Percentiles rank a stretch among this genome's conserved stretches.
phyloP scores from a whole-genome alignment of 35 echinoderm and acorn worm species.

The Apostichopus parvimensis region DNA sequence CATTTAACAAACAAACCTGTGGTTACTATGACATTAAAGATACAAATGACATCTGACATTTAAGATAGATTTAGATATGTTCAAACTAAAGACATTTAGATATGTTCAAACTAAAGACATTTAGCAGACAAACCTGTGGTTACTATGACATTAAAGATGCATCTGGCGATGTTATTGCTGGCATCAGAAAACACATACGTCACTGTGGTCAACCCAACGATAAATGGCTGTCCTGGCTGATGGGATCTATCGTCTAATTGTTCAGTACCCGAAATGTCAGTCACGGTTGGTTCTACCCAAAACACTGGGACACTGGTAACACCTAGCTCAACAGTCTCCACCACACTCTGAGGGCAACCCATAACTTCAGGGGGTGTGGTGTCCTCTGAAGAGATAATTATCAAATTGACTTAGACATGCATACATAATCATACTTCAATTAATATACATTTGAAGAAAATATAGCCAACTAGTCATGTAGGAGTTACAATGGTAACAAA shows the following conservation, averaged over 20 bases:
- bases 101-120: too few relatives aligned
- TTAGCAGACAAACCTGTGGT: conserved; percentile 5
- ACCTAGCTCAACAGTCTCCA: conserved; percentile 2
- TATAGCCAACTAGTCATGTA: too few relatives aligned
- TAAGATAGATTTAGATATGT: too few relatives aligned
- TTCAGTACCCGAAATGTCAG: conserved; percentile 22
- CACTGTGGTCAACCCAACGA: neutral
- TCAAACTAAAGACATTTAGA: too few relatives aligned
- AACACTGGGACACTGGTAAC: neutral
- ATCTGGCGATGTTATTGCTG: neutral
- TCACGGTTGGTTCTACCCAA: neutral
- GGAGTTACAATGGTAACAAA: too few relatives aligned
- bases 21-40: too few relatives aligned
- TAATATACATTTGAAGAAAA: too few relatives aligned
- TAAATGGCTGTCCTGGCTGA: neutral
- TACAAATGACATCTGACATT: too few relatives aligned
- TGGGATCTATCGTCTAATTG: neutral
- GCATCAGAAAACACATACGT: conserved; percentile 1
- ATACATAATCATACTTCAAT: too few relatives aligned
- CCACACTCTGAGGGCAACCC: neutral
- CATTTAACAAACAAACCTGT: too few relatives aligned
- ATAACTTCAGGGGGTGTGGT: neutral
- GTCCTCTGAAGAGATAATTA: neutral
- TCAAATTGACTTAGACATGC: neutral
- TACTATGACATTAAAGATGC: neutral